A percentile compares a stretch with the other conserved stretches of the same genome.
Evolutionary conservation across 2,113 vertebrate species (phyloP).

Genomic region (Nipponia nippon): DNA sequence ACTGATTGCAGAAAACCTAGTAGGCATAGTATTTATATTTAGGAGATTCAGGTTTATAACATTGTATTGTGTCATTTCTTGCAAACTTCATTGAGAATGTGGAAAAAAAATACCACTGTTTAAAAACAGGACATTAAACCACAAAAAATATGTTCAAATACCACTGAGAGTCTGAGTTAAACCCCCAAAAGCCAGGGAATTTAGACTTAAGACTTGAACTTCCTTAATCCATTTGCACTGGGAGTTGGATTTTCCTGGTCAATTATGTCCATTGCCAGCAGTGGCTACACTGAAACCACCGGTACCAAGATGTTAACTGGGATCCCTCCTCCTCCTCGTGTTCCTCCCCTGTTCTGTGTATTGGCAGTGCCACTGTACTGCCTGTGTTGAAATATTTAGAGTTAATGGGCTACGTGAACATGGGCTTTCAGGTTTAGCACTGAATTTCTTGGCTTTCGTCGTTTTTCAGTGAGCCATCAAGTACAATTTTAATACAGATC

Average conservation of each 20-base stretch:
- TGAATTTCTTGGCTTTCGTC: background rate
- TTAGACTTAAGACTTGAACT: conserved; percentile 22
- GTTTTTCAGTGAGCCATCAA: background rate
- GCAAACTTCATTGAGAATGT: background rate
- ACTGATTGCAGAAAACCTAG: background rate
- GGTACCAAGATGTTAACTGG: background rate
- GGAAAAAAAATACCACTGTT: background rate
- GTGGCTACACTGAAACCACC: background rate
- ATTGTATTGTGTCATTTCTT: background rate
- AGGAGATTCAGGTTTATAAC: background rate
- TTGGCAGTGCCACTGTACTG: background rate
- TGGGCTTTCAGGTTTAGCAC: background rate
- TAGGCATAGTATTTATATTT: background rate
- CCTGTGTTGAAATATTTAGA: background rate
- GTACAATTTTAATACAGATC: background rate
- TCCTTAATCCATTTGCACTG: conserved; percentile 37
- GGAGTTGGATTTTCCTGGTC: conserved; percentile 16
- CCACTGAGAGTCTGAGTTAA: background rate
- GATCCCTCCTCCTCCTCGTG: background rate
- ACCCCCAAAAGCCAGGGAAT: conserved; percentile 34
- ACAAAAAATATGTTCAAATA: conserved; percentile 30
- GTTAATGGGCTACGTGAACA: background rate
- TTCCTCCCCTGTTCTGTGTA: background rate
- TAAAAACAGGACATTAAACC: background rate
- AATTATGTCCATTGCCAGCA: background rate